phyloP scores from a whole-genome alignment of 2,797 vertebrate species.

The Spinus pinus region DNA sequence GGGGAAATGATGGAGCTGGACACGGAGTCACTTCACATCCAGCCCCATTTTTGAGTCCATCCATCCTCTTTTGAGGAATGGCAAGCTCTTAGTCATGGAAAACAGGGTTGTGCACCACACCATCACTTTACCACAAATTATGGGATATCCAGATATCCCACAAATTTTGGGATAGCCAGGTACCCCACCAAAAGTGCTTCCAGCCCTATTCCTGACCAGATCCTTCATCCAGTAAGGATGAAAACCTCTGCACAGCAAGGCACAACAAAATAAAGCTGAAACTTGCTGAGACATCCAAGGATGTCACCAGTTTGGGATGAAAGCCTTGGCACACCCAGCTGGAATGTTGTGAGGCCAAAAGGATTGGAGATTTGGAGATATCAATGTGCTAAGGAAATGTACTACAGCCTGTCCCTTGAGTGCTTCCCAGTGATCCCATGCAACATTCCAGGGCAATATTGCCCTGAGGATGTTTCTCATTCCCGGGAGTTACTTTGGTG shows the following conservation, averaged over 20 bases:
- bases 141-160: not conserved
- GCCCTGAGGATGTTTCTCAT: fast-evolving
- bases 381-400: not conserved
- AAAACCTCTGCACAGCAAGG: not conserved
- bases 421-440: not conserved
- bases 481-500: not conserved
- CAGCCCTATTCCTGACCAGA: not conserved
- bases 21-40: not conserved
- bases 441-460: not conserved
- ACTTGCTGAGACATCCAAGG: not conserved
- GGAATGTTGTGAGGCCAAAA: not conserved
- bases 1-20: not conserved
- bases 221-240: not conserved
- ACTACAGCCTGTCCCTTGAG: too few species aligned
- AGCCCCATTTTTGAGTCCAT: not conserved
- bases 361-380: not conserved
- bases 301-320: not conserved
- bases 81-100: not conserved
- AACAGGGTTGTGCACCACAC: fast-evolving
- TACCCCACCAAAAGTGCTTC: not conserved
- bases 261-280: not conserved
- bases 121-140: not conserved
- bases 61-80: not conserved
- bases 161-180: not conserved
- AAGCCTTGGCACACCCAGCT: not conserved